These are phyloP conservation scores for Choristoneura fumiferana DNA, from an alignment of 1,140 invertebrate species.

Conservation along the genomic window DNA sequence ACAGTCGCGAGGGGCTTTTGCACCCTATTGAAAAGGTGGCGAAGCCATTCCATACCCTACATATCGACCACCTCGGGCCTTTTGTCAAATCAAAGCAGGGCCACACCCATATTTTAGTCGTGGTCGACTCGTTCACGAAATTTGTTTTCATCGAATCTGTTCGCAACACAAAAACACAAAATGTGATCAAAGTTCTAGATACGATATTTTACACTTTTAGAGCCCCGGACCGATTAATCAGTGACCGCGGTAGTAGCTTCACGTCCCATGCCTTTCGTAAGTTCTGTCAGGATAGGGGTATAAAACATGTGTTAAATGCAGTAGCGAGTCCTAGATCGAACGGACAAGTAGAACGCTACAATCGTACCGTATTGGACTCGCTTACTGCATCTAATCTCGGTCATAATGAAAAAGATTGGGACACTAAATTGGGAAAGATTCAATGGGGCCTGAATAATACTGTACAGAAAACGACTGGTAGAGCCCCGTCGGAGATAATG, in stretches of 20 bases:
- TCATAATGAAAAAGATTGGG: slow-evolving; percentile 7
- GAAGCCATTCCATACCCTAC: slow-evolving; percentile 27
- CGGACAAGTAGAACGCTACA: slow-evolving; percentile 40
- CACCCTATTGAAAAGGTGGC: slow-evolving; percentile 29
- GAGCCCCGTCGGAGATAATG: slow-evolving; percentile 1
- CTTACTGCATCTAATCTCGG: slow-evolving; percentile 4
- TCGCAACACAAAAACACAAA: slow-evolving; percentile 14
- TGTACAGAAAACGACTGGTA: background rate
- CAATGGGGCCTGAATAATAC: slow-evolving; percentile 21
- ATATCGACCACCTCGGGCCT: slow-evolving; percentile 41
- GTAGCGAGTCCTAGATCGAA: slow-evolving; percentile 26
- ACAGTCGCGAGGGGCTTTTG: slow-evolving; percentile 32
- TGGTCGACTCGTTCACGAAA: slow-evolving; percentile 34
- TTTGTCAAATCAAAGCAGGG: slow-evolving; percentile 29
- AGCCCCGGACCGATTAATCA: slow-evolving; percentile 8
- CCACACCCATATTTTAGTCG: slow-evolving; percentile 20
- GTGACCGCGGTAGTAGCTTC: slow-evolving; percentile 17
- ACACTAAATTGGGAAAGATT: background rate
- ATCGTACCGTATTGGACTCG: slow-evolving; percentile 30
- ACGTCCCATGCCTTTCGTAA: slow-evolving; percentile 2
- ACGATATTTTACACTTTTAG: slow-evolving; percentile 12
- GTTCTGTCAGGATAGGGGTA: slow-evolving; percentile 30
- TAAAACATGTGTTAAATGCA: slow-evolving; percentile 36
- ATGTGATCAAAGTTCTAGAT: background rate
- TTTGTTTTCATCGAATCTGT: slow-evolving; percentile 36